Percentiles rank a stretch among this genome's conserved stretches.
Conservation (phyloP, 1,140 invertebrate species). For the Whitmania pigra region DNA sequence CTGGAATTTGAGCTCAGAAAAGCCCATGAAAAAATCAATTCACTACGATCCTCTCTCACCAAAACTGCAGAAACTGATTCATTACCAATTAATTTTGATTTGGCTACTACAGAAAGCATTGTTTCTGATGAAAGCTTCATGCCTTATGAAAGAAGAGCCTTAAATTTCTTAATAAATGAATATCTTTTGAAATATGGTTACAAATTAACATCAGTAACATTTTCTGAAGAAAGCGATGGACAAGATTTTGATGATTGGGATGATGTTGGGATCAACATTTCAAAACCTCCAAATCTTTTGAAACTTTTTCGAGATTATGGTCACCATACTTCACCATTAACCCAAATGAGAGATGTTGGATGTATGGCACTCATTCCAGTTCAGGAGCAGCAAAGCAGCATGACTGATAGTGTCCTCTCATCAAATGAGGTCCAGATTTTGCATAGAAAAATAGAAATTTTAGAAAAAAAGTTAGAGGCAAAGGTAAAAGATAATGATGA, state of each 20-base stretch:
- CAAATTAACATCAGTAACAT: constrained; percentile 77
- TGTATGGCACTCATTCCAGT: constrained; percentile 28
- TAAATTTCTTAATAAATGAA: constrained; percentile 79
- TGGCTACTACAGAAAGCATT: constrained; percentile 20
- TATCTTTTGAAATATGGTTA: constrained; percentile 67
- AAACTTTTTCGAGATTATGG: constrained; percentile 61
- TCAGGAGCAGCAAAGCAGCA: background rate
- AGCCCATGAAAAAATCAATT: constrained; percentile 70
- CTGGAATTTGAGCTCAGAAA: constrained; percentile 78
- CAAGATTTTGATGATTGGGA: constrained; percentile 91
- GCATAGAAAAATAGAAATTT: no score
- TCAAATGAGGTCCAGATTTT: no score
- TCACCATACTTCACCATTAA: constrained; percentile 31
- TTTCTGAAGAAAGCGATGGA: constrained; percentile 79
- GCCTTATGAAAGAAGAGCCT: constrained; percentile 66
- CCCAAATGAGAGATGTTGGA: constrained; percentile 29
- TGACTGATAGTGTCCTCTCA: no score
- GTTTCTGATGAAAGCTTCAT: constrained; percentile 51
- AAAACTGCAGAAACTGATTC: constrained; percentile 50
- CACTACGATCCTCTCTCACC: constrained; percentile 66
- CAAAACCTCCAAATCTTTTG: constrained; percentile 62
- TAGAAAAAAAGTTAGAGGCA: no score
- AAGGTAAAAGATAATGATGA: no score
- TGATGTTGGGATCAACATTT: constrained; percentile 68
- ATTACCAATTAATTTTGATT: constrained; percentile 20